Base-by-base conservation (phyloP, 1,140 invertebrate genomes). In the Anoplolepis gracilipes region DNA sequence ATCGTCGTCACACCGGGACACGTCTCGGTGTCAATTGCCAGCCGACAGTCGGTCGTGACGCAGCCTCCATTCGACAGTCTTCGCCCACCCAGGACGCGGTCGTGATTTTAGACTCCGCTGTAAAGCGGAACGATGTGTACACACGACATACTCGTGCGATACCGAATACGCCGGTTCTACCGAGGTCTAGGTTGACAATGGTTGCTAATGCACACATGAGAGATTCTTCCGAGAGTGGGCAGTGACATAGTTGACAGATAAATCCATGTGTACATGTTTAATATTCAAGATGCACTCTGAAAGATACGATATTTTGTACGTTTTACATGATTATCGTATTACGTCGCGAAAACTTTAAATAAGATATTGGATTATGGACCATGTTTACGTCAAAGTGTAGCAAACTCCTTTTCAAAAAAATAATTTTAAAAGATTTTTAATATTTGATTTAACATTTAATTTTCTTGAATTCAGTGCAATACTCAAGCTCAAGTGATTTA, bases 51-150 rank as follows among this genome's bases (percentile, higher is more conserved):
- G 49, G 61, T 87, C 85, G 65, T 85, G 79, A 79, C 79, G 75
- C 59, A 75, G 75, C 36, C 85, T 78, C 82, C 69, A 85, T 87
- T 75, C 85, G 73, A 78, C 73, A 73, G 85, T 39, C 72, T 87
- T 82, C 81, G 87, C 87, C 88, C 88, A 88, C 84, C 84, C 88
- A 86, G 75, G 69, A 69, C 36, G 75, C 46, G 53, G 30, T 55
- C 72, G 87, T 55, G 87, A 57, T 88, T 88, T 89, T 70, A 72
- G 59, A 49, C 55, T 30, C 19, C 55, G 39, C 16, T 49, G 84
- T 30, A 16, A 10, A 22, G n/a, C 55, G 22, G 69, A 30, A 25
- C 70, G 36, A 42, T 53, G 59, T 76, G 64, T 36, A 77, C 73
- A 30, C 70, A 82, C 61, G 70, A 73, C 46, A 33, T 22, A 25